phyloP scores from a whole-genome alignment of 2,113 vertebrate genomes.

The Cephalopterus ornatus region DNA sequence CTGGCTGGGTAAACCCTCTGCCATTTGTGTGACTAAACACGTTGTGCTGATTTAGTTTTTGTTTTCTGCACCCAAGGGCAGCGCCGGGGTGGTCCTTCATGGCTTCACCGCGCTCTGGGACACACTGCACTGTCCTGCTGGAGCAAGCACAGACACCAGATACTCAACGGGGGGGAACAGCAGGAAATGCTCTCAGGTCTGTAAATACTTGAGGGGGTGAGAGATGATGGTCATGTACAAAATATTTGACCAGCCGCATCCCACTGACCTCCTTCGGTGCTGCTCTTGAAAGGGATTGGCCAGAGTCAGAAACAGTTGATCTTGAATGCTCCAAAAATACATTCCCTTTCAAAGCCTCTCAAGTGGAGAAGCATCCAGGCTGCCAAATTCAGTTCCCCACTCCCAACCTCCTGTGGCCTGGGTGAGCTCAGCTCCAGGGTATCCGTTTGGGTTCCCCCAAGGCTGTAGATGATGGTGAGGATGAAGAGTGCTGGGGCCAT shows the following conservation, averaged over 20 bases:
- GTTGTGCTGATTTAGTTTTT: background rate
- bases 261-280: slow-evolving; percentile 59
- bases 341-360: slow-evolving; percentile 43
- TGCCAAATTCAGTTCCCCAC: background rate
- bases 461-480: background rate
- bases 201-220: slow-evolving; percentile 53
- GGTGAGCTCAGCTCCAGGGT: background rate
- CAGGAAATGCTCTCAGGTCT: slow-evolving; percentile 59
- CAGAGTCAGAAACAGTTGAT: slow-evolving; percentile 8
- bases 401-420: background rate
- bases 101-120: background rate
- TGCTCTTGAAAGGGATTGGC: slow-evolving; percentile 21
- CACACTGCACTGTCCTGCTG: background rate
- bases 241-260: slow-evolving; percentile 57
- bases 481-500: background rate
- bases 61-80: background rate
- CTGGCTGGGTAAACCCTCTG: background rate
- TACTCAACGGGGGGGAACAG: background rate
- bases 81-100: background rate
- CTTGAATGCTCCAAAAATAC: slow-evolving; percentile 58
- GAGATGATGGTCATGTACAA: slow-evolving; percentile 41
- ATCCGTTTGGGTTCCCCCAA: background rate
- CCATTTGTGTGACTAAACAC: background rate
- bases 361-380: background rate
- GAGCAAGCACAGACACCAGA: background rate